Evolutionary conservation across 2,888 invertebrate species (phyloP), one percentile per base, ranked within the genome.

Genomic region (Erannis defoliaria): DNA sequence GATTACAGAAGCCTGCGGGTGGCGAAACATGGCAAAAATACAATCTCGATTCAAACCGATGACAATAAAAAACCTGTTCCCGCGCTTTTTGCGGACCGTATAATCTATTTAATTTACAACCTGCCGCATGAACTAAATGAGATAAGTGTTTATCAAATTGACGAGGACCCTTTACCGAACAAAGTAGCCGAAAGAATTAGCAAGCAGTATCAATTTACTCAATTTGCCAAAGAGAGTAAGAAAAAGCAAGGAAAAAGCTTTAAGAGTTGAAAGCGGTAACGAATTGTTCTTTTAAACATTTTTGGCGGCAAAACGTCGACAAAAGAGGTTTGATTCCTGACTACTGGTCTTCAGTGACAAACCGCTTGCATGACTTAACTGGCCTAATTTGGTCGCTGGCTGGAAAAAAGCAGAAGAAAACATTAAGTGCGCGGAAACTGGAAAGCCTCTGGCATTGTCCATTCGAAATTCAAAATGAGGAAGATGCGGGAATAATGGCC

Each of bases 381-480:
- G 83, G 84, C 84, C 85, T 79, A 85, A 89, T 88, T 89, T 87
- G 85, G 80, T 57, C 66, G 67, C 65, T 62, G 73, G 72, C 55
- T 61, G 59, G 61, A 66, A 71, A 69, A 67, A 53, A 67, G 53
- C 37, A 51, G 72, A 62, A 63, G 63, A 74, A 74, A 78, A 74
- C 75, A 72, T 74, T 68, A 79, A 76, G 77, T 68, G 71, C 77
- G 81, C 73, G 80, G 79, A 85, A 86, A 85, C 81, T 73, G 80
- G 79, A 85, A 86, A 85, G 75, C 74, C 78, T 78, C 76, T 75
- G 81, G 84, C 87, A 88, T 90, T 91, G 91, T 90, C 79, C 85
- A 77, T 85, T 86, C 85, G 85, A 89, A 89, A 90, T 88, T 88
- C 82, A 89, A 90, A 91, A 90, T 85, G 88, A 91, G 90, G 90